Evolutionary conservation across 2,113 vertebrate species (phyloP).

Genomic region (Silurus asotus): DNA sequence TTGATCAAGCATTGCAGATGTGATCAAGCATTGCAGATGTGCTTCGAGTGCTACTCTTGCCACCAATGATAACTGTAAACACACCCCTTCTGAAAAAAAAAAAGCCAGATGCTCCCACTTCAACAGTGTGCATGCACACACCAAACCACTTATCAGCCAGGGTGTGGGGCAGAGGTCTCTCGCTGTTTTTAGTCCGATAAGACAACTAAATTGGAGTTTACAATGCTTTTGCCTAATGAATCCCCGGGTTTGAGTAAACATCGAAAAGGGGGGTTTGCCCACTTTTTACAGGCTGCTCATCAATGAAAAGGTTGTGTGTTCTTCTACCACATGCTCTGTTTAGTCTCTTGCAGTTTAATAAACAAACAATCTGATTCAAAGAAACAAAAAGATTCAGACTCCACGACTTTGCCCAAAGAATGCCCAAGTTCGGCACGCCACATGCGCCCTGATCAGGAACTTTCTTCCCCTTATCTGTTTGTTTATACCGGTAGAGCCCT

Average conservation of each 20-base stretch:
- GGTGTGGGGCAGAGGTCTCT: background rate
- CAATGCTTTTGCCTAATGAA: background rate
- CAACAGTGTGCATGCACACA: background rate
- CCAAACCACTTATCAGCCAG: constrained; percentile 12
- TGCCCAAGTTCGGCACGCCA: background rate
- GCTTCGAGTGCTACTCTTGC: constrained; percentile 1
- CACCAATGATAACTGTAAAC: background rate
- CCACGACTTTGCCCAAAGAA: background rate
- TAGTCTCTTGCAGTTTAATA: background rate
- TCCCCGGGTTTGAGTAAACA: background rate
- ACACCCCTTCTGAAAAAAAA: constrained; percentile 4
- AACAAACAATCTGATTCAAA: background rate
- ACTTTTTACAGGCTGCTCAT: background rate
- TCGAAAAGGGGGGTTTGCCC: background rate
- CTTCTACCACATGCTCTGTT: background rate
- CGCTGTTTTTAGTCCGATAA: constrained; percentile 6
- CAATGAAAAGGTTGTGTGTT: background rate
- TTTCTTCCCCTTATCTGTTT: background rate
- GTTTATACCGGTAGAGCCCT: background rate
- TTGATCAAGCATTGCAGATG: constrained; percentile 30
- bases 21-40: constrained; percentile 35
- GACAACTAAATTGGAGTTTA: background rate
- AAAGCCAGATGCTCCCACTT: constrained; percentile 1
- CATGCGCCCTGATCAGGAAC: background rate
- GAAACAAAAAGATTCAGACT: too few species aligned